Base-by-base conservation (phyloP, 2,113 vertebrate species). In the Circaetus gallicus region DNA sequence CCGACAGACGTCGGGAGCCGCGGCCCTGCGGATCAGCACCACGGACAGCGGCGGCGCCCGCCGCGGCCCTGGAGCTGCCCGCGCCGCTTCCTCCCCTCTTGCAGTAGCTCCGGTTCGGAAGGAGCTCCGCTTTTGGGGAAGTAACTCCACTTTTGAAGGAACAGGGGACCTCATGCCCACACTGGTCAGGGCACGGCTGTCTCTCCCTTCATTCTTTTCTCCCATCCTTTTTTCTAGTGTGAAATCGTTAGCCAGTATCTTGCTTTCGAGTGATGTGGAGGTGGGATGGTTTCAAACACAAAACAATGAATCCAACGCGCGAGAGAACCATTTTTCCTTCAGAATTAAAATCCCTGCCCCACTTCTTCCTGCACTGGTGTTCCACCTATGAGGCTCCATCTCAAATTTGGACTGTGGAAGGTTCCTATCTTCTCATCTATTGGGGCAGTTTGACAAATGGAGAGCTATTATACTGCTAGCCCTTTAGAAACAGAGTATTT, bases 21-120 rank as follows among this genome's bases (percentile, higher is more conserved):
- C 72, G 20, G 29, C 83, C 50, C 55, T 5, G 71, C 31, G 56
- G 78, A 59, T 77, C 72, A 98, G 98, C 93, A 98, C 98, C 98
- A 72, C 62, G 98, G 98, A 98, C 97, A 98, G 98, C 96, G 77
- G 36, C 76, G 8, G 3, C 7, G 2, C n/a, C 67, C 5, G 36
- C 25, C 25, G 50, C 50, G 6, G 47, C 47, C 47, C 47, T 12
- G 47, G 47, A 49, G 49, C 22, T 20, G 49, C 49, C 49, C 49
- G 49, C 49, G 12, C 22, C 7, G 49, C 22, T 25, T 49, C 49
- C 49, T 49, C 49, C 22, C 49, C 22, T 24, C 22, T 13, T 25
- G 22, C 22, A 24, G 49, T 24, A 24, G 22, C 49, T 49, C 49
- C 22, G 49, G 49, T 49, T 49, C 22, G 15, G 52, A 52, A 28